A percentile compares a stretch with the other conserved stretches of the same genome.
Evolutionary conservation across 2,797 vertebrate species (phyloP).

Genomic region (Microctenopoma steveboyesi): DNA sequence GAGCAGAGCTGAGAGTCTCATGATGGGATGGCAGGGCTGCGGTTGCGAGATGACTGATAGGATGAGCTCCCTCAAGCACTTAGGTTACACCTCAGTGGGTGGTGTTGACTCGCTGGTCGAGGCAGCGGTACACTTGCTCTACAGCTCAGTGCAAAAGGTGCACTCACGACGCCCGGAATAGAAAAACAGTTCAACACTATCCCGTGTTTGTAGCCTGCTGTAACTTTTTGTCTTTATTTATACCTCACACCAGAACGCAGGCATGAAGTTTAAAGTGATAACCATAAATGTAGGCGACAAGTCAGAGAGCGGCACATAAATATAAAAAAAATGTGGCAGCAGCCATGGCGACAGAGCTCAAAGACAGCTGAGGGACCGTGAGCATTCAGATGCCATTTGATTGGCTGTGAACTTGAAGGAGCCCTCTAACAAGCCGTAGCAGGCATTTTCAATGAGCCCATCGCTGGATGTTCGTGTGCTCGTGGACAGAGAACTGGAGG

Average conservation of each 20-base stretch:
- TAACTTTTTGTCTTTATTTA: conserved; percentile 26
- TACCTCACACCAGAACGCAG: not conserved
- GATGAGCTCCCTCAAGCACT: conserved; percentile 61
- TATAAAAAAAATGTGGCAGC: not conserved
- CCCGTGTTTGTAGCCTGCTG: conserved; percentile 4
- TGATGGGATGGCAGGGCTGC: conserved; percentile 63
- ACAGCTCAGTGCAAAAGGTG: conserved; percentile 31
- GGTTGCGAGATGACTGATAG: conserved; percentile 67
- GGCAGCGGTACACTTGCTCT: conserved; percentile 26
- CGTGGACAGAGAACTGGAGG: conserved; percentile 35
- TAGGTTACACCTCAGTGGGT: conserved; percentile 65
- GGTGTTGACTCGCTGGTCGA: conserved; percentile 50
- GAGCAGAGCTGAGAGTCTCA: conserved; percentile 60
- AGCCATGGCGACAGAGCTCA: conserved; percentile 20
- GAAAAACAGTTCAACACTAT: conserved; percentile 22
- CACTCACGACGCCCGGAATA: conserved; percentile 23
- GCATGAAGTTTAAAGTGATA: conserved; percentile 32
- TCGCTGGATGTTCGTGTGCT: not conserved
- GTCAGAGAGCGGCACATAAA: conserved; percentile 13
- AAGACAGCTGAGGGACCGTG: conserved; percentile 31
- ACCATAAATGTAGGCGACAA: conserved; percentile 15
- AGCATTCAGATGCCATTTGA: conserved; percentile 45
- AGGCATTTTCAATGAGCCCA: conserved; percentile 9
- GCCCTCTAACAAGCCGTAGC: conserved; percentile 49
- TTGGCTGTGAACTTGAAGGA: conserved; percentile 43